Conservation (phyloP, 2,888 invertebrate species). For the Dromius quadrimaculatus region DNA sequence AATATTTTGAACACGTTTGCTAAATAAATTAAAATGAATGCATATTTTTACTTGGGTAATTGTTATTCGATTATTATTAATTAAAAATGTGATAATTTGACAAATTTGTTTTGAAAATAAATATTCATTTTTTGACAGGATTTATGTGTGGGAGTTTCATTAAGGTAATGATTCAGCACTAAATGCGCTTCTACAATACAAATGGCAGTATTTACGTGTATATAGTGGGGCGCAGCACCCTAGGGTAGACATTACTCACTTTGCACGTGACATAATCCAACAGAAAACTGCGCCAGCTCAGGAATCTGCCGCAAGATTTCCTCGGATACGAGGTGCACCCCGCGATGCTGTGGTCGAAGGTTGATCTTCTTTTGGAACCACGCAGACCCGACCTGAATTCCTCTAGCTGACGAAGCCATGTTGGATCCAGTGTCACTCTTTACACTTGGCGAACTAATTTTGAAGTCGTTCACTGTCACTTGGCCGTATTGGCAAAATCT, state of each 20-base stretch:
- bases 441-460: constrained; percentile 52
- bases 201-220: constrained; percentile 37
- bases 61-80: too few relatives aligned
- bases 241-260: constrained; percentile 77
- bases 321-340: constrained; percentile 97
- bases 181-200: neutral
- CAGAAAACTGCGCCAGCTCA: constrained; percentile 93
- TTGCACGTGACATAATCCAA: constrained; percentile 96
- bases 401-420: constrained; percentile 88
- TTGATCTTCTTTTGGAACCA: constrained; percentile 99
- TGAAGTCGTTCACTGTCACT: constrained; percentile 51
- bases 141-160: neutral
- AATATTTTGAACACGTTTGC: too few relatives aligned
- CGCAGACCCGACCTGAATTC: constrained; percentile 95
- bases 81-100: too few relatives aligned
- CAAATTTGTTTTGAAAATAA: too few relatives aligned
- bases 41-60: too few relatives aligned
- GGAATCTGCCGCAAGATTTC: constrained; percentile 95
- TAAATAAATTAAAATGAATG: too few relatives aligned
- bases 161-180: neutral
- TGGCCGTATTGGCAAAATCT: constrained; percentile 55
- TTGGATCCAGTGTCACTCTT: constrained; percentile 69
- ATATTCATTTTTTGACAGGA: too few relatives aligned
- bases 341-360: constrained; percentile 94
- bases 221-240: constrained; percentile 42